Percentiles rank a stretch among this genome's conserved stretches.
Conservation (phyloP, 92 coral and sea anemone genomes). For the Galaxea fascicularis region DNA sequence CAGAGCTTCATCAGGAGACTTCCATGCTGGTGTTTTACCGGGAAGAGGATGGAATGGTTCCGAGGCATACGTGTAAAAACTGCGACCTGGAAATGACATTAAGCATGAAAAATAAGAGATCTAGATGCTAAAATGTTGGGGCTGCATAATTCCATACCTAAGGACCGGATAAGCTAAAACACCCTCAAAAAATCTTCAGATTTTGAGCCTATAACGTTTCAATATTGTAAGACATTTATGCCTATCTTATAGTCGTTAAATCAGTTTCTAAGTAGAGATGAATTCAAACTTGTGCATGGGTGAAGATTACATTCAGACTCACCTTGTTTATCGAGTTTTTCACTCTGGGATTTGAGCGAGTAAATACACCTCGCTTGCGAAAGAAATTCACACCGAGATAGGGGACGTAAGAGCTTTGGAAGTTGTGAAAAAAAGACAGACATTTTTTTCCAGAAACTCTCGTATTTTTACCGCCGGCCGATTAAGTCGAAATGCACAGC, state of each 20-base stretch:
- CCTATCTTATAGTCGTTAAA: not conserved
- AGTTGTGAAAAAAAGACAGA: constrained; percentile 24
- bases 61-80: constrained; percentile 72
- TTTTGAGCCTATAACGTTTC: not conserved
- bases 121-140: too few relatives aligned
- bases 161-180: too few relatives aligned
- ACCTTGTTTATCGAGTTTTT: constrained; percentile 1
- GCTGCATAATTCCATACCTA: not conserved
- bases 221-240: not conserved
- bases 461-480: not conserved
- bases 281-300: too few relatives aligned
- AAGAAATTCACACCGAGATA: not conserved
- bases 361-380: constrained; percentile 10
- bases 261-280: too few relatives aligned
- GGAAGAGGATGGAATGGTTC: constrained; percentile 88
- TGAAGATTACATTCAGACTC: too few relatives aligned
- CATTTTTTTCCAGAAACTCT: not conserved
- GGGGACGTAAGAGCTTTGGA: not conserved
- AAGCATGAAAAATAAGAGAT: not conserved
- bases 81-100: constrained; percentile 37
- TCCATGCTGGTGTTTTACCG: constrained; percentile 85
- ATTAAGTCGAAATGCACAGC: not conserved
- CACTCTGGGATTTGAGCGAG: not conserved
- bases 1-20: constrained; percentile 83
- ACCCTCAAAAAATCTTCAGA: not conserved